Evolutionary conservation across 2,113 vertebrate genomes (phyloP), one percentile per base, ranked within the genome.

Genomic region (Hydrochoerus hydrochaeris): DNA sequence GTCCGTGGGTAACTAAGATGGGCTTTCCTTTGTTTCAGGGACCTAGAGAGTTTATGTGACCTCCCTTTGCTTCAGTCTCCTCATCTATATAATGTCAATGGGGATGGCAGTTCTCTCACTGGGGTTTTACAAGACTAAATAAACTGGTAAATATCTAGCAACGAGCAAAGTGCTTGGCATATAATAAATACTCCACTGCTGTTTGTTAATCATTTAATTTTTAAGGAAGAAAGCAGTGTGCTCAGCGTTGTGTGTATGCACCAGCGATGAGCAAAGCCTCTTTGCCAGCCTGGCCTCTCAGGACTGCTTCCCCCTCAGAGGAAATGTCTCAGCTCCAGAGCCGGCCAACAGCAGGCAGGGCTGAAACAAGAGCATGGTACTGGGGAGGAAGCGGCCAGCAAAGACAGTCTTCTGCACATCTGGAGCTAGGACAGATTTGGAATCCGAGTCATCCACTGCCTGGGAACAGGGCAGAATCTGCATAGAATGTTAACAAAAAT

Each of bases 311-410:
- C 3, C 26, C 10, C 16, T n/a, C 75, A 12, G 52, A 85, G n/a
- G 38, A 73, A 24, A 20, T 17, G 4, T 17, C n/a, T 22, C 7
- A 28, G 17, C 11, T 57, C 44, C 13, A n/a, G 38, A 0, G 3
- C 38, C 91, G 77, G 73, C 58, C 65, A 41, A 71, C 3, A 41
- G 16, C 38, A 38, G 24, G 11, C 26, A 20, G 12, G 30, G 28
- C 17, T 62, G 58, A 38, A 62, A 41, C 2, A 54, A 30, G 41
- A 92, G 46, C 22, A 16, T 2, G 11, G 16, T 9, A 7, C 4
- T 49, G 24, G 49, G 6, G 60, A 41, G 44, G 49, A 6, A 38
- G 1, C 16, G 92, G 17, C 12, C 38, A 44, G 7, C 12, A 57
- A 67, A 7, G 69, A 63, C 0, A 1, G 8, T 13, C 28, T 2